Conservation (phyloP, 2,113 vertebrate species). For the Misgurnus mizolepis region DNA sequence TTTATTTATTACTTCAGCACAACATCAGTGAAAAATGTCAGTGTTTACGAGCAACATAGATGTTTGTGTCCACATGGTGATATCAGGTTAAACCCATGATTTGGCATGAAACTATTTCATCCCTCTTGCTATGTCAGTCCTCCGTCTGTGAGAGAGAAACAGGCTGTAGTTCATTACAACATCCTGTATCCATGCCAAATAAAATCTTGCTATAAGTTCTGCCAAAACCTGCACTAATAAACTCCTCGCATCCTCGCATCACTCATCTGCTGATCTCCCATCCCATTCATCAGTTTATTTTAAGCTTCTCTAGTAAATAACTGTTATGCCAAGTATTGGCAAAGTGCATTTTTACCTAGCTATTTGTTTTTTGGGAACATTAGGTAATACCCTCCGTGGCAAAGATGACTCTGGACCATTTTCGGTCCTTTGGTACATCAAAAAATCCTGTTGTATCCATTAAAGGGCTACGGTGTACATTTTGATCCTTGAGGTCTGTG, state of each 20-base stretch:
- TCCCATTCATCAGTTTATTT: conserved; percentile 1
- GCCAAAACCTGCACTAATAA: too few species aligned
- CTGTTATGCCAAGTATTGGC: not conserved
- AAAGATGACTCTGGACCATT: conserved; percentile 5
- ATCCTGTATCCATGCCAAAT: not conserved
- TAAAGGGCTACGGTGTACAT: not conserved
- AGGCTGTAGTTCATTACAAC: not conserved
- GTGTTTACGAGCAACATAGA: not conserved
- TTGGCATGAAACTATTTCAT: not conserved
- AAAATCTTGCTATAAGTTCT: not conserved
- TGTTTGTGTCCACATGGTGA: conserved; percentile 5
- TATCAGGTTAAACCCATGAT: not conserved
- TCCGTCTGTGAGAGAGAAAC: not conserved
- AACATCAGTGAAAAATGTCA: not conserved
- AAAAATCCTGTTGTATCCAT: conserved; percentile 11
- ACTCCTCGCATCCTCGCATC: not conserved
- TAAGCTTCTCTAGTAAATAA: not conserved
- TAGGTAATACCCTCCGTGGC: conserved; percentile 4
- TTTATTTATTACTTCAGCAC: not conserved
- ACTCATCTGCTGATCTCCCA: not conserved
- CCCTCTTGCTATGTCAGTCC: too few species aligned
- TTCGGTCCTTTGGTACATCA: not conserved
- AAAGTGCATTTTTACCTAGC: not conserved
- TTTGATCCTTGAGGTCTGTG: conserved; percentile 27
- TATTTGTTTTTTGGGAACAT: conserved; percentile 20